phyloP scores from a whole-genome alignment of 2,797 vertebrate genomes.

The Microhierax caerulescens region DNA sequence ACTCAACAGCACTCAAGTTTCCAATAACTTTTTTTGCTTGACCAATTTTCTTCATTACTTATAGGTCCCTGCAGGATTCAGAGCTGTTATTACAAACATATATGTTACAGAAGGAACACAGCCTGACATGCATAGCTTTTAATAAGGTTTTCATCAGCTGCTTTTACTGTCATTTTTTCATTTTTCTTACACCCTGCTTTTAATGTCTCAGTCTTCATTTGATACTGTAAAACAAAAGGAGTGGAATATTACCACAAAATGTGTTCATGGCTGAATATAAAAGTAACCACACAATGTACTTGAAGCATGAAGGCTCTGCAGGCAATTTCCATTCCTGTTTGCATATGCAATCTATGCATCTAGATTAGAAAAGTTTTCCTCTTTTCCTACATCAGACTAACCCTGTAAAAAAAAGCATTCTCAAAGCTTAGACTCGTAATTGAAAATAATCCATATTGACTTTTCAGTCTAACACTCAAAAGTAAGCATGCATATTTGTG shows the following conservation, averaged over 20 bases:
- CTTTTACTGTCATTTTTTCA: slow-evolving; percentile 20
- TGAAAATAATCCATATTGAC: not conserved
- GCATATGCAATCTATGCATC: not conserved
- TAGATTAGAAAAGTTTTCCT: not conserved
- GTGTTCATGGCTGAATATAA: not conserved
- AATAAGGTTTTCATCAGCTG: slow-evolving; percentile 40
- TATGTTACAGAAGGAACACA: slow-evolving; percentile 2
- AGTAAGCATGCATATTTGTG: not conserved
- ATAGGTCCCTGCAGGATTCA: not conserved
- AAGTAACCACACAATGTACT: not conserved
- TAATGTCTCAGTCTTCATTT: not conserved
- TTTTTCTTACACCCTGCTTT: not conserved
- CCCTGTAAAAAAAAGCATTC: not conserved
- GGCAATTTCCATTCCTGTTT: not conserved
- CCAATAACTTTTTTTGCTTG: slow-evolving; percentile 28
- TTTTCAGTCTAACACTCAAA: not conserved
- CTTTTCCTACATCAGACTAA: not conserved
- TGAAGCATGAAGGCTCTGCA: slow-evolving; percentile 15
- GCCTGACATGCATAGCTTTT: not conserved
- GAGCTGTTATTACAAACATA: slow-evolving; percentile 29
- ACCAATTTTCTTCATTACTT: slow-evolving; percentile 46
- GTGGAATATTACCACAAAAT: not conserved
- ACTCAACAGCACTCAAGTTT: slow-evolving; percentile 23
- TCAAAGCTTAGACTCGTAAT: not conserved
- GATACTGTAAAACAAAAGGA: not conserved